A percentile compares a stretch with the other conserved stretches of the same genome.
Conservation (phyloP, 1,140 invertebrate species). For the Trichonephila clavipes region DNA sequence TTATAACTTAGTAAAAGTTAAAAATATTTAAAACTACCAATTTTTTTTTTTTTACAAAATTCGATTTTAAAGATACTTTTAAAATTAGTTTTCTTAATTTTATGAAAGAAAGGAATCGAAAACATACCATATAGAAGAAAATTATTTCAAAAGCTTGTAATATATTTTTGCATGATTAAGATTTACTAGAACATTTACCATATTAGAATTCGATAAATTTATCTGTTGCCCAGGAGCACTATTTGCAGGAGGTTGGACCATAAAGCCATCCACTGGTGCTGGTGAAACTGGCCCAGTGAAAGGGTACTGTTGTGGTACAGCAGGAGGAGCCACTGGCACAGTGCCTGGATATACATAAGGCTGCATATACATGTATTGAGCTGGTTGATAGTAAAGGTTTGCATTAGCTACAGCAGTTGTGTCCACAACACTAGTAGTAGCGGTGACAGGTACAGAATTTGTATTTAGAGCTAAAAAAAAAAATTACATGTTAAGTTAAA, state of each 20-base stretch:
- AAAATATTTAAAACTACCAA: too few relatives aligned
- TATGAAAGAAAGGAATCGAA: too few relatives aligned
- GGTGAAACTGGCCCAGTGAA: constrained; percentile 1
- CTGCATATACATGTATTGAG: constrained; percentile 72
- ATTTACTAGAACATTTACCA: background rate
- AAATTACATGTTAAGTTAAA: background rate
- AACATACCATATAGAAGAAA: too few relatives aligned
- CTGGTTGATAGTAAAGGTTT: constrained; percentile 31
- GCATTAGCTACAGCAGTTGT: constrained; percentile 12
- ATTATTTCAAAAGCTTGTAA: too few relatives aligned
- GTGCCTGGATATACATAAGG: constrained; percentile 62
- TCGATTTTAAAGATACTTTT: too few relatives aligned
- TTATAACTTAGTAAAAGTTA: too few relatives aligned
- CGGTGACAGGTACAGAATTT: background rate
- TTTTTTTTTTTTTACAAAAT: too few relatives aligned
- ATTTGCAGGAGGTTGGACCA: background rate
- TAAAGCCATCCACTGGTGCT: background rate
- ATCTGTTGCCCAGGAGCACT: background rate
- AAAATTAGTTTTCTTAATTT: too few relatives aligned
- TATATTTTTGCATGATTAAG: too few relatives aligned
- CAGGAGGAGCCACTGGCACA: constrained; percentile 45
- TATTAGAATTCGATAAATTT: constrained; percentile 16
- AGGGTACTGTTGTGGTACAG: constrained; percentile 34
- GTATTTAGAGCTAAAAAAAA: background rate
- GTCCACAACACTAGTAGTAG: background rate